Conservation (phyloP, 2,888 invertebrate genomes). For the Euzophera pinguis region DNA sequence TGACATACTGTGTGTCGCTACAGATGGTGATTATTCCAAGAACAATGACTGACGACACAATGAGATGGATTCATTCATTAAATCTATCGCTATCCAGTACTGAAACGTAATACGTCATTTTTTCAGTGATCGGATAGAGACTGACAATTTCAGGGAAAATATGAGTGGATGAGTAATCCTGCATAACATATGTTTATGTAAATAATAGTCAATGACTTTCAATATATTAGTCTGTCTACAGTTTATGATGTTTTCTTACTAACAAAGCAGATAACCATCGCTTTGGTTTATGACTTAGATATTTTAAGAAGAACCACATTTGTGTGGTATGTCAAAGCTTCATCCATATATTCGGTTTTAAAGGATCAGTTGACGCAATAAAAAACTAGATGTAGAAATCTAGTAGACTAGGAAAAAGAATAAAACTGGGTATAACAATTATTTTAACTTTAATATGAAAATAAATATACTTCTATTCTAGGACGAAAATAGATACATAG, state of each 20-base stretch:
- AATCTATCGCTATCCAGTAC: conserved; percentile 28
- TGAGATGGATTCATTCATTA: conserved; percentile 46
- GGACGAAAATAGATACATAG: too few species aligned
- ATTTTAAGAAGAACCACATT: background rate
- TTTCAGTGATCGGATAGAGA: conserved; percentile 21
- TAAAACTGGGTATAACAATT: too few species aligned
- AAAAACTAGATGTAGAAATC: background rate
- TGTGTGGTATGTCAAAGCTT: background rate
- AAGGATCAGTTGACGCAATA: background rate
- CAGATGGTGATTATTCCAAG: conserved; percentile 44
- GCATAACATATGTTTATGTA: background rate
- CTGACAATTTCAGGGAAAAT: background rate
- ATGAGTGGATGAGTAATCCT: background rate
- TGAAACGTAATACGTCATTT: conserved; percentile 31
- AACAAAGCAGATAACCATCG: background rate
- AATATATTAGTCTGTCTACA: background rate
- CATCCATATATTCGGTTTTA: background rate
- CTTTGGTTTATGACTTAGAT: background rate
- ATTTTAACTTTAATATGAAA: too few species aligned
- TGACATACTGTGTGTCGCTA: conserved; percentile 35
- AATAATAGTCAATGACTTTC: conserved; percentile 1
- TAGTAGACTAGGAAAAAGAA: background rate
- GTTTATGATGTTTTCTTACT: background rate
- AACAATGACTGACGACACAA: conserved; percentile 43
- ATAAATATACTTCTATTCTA: too few species aligned